Conservation (phyloP, 2,113 vertebrate species). For the Epinephelus fuscoguttatus region DNA sequence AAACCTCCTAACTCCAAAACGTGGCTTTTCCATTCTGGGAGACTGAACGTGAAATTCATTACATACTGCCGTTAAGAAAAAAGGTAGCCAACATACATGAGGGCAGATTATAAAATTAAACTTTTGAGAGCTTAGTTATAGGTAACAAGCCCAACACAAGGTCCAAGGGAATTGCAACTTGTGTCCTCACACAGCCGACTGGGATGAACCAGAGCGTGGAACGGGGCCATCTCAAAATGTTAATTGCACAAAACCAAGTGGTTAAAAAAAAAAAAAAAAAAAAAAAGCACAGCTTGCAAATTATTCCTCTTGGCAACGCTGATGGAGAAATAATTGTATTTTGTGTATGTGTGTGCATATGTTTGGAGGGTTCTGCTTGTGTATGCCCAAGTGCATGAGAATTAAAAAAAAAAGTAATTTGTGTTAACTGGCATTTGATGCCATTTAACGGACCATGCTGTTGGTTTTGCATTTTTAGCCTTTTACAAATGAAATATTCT, state of each 20-base stretch:
- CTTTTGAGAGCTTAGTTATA: conserved; percentile 12
- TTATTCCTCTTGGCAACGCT: conserved; percentile 50
- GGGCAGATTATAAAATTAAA: conserved; percentile 11
- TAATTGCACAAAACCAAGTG: conserved; percentile 53
- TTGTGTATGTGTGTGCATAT: conserved; percentile 48
- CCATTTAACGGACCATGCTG: conserved; percentile 6
- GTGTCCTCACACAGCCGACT: conserved; percentile 33
- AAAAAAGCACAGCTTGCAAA: conserved; percentile 59
- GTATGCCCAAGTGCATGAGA: conserved; percentile 13
- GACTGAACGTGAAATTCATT: conserved; percentile 15
- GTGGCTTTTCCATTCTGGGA: neutral
- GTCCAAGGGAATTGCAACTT: conserved; percentile 34
- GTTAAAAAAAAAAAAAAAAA: neutral
- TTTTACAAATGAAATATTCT: conserved; percentile 14
- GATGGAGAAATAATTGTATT: conserved; percentile 53
- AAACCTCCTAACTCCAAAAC: conserved; percentile 36
- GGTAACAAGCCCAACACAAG: neutral
- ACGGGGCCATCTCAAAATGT: conserved; percentile 55
- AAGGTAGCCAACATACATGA: neutral
- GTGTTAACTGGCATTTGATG: conserved; percentile 40
- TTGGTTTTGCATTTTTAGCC: conserved; percentile 5
- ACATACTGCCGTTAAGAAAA: neutral
- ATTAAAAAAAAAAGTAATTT: conserved; percentile 32
- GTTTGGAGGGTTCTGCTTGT: conserved; percentile 41
- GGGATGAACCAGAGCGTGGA: conserved; percentile 46